Base-by-base conservation (phyloP, 1,140 invertebrate species). In the Achroia grisella region DNA sequence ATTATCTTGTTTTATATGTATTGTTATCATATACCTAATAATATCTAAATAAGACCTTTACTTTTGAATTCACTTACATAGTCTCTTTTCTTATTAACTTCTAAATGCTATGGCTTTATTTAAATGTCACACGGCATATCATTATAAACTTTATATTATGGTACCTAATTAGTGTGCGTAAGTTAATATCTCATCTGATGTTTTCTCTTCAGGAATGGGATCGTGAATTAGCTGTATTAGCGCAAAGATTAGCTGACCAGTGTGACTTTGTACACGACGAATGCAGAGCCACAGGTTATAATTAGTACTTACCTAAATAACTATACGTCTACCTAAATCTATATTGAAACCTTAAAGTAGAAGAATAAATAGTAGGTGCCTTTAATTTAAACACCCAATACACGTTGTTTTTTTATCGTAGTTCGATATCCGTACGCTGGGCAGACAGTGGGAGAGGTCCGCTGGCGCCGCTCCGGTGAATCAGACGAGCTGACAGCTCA, bases 361-460 rank as follows among this genome's bases (percentile, higher is more conserved):
- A n/a, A n/a, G n/a, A n/a, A n/a, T n/a, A n/a, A n/a, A n/a, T n/a
- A n/a, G n/a, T n/a, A n/a, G n/a, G n/a, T n/a, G n/a, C n/a, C n/a
- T n/a, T n/a, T n/a, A n/a, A 17, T 9, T 14, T 41, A 14, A n/a
- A 1, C 17, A 12, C 10, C 8, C 10, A 37, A 15, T 28, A 11
- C 14, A 9, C 31, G 5, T 15, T 27, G 27, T 15, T 31, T 32
- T 47, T 3, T 41, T 36, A 6, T 56, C 51, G 1, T 33, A 80
- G 79, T 83, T 0, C 70, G 73, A 0, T 80, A 71, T 30, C 79
- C 79, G 0, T 80, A 79, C 49, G 72, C 79, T 0, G 79, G 79
- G 3, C 79, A 83, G 36, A 71, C 68, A n/a, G 76, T 83, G 0
- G 79, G 79, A 1, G 79, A 83, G 29, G 76, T 83, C 0, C 55